Percentiles rank a stretch among this genome's conserved stretches.
Evolutionary conservation across 2,113 vertebrate species (phyloP).

Genomic region (Aepyceros melampus): DNA sequence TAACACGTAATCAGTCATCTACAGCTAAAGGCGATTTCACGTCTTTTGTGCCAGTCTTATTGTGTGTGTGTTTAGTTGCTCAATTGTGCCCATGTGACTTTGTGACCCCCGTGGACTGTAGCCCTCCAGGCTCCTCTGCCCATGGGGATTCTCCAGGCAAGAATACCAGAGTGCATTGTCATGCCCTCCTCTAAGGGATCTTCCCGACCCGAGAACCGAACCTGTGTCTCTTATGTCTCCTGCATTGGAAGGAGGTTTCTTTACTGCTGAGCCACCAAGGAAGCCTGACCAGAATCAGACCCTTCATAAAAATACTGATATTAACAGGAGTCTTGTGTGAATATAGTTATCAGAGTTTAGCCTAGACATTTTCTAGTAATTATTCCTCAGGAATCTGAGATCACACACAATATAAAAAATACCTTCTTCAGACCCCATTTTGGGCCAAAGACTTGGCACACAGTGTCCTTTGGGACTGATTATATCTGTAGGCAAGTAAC

Average conservation of each 20-base stretch:
- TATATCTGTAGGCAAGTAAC: neutral
- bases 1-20: neutral
- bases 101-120: neutral
- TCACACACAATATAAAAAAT: neutral
- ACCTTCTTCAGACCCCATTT: neutral
- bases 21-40: neutral
- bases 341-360: neutral
- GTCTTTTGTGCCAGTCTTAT: neutral
- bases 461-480: neutral
- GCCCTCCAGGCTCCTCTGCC: neutral
- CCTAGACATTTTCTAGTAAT: neutral
- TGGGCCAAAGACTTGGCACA: neutral
- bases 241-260: neutral
- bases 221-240: neutral
- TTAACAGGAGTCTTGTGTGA: neutral
- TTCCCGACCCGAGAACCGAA: neutral
- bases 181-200: neutral
- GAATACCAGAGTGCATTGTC: neutral
- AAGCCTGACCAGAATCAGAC: neutral
- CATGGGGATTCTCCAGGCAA: neutral
- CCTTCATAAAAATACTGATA: neutral
- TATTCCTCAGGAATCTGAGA: neutral
- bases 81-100: rapidly evolving
- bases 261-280: neutral
- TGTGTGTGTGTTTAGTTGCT: neutral